Conservation (phyloP, 2,797 vertebrate species). For the Natrix natrix region DNA sequence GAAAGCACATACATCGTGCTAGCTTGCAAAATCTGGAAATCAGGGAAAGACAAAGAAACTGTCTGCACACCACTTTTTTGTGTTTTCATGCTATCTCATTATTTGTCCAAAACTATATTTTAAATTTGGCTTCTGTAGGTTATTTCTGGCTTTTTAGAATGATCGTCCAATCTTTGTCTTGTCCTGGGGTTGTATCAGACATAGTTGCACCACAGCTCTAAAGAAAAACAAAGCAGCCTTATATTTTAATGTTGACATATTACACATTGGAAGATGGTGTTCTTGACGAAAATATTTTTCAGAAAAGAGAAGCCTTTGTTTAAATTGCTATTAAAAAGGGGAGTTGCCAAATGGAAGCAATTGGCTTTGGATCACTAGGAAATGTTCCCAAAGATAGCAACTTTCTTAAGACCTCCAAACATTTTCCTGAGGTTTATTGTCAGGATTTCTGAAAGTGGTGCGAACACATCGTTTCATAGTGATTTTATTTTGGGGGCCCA, state of each 20-base stretch:
- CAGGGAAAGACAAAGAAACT: neutral
- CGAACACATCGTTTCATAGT: neutral
- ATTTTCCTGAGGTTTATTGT: constrained; percentile 20
- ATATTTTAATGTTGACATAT: constrained; percentile 18
- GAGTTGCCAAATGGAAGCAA: neutral
- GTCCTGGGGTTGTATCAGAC: neutral
- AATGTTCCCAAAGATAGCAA: neutral
- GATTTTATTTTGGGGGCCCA: neutral
- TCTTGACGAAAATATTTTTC: neutral
- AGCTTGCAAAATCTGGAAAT: neutral
- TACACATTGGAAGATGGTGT: neutral
- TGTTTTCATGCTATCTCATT: neutral
- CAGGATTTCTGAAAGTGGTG: neutral
- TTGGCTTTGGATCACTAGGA: neutral
- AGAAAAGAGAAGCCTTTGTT: neutral
- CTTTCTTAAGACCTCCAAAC: neutral
- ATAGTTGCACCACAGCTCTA: neutral
- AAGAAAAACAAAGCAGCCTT: neutral
- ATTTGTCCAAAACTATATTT: constrained; percentile 15
- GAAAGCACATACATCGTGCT: neutral
- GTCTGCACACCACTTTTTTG: fast-evolving
- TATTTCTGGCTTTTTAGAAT: constrained; percentile 35
- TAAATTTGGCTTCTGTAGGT: constrained; percentile 31
- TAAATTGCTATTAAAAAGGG: neutral
- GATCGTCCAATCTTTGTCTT: constrained; percentile 24